These are phyloP conservation scores for Aspidiotus destructor DNA, from an alignment of 2,888 invertebrate species.

Conservation along the genomic window DNA sequence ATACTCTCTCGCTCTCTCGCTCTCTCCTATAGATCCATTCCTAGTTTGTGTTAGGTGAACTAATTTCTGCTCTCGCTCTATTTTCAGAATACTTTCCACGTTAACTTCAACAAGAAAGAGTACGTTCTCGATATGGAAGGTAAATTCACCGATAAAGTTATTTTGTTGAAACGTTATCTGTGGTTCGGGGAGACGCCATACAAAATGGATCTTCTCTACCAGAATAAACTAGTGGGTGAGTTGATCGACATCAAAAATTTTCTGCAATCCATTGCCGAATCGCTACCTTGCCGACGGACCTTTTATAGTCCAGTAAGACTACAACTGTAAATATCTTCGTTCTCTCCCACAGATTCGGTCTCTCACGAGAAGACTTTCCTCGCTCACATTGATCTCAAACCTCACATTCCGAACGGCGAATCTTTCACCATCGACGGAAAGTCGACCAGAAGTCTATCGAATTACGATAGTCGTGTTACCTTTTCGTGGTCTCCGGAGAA, in stretches of 20 bases:
- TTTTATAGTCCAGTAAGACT: background rate
- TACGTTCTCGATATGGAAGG: constrained; percentile 17
- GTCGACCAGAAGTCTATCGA: constrained; percentile 17
- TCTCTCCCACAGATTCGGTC: constrained; percentile 1
- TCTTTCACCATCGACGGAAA: constrained; percentile 18
- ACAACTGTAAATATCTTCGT: background rate
- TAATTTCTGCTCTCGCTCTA: too few species aligned
- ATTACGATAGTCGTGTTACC: constrained; percentile 12
- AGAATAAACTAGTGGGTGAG: constrained; percentile 16
- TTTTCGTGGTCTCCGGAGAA: constrained; percentile 30
- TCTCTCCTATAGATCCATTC: too few species aligned
- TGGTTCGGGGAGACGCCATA: constrained; percentile 13
- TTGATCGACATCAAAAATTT: background rate
- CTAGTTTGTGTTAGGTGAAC: too few species aligned
- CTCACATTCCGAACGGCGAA: constrained; percentile 24
- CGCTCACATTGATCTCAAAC: constrained; percentile 22
- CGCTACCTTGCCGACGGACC: too few species aligned
- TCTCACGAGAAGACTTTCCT: constrained; percentile 21
- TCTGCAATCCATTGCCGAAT: too few species aligned
- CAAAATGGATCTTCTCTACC: constrained; percentile 24
- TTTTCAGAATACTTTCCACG: constrained; percentile 27
- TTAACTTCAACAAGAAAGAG: constrained; percentile 23
- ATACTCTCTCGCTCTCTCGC: too few species aligned
- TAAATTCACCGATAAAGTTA: constrained; percentile 22
- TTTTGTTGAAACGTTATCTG: constrained; percentile 19